These are phyloP conservation scores for Conger conger DNA, from an alignment of 2,113 vertebrate species.

Conservation along the genomic window DNA sequence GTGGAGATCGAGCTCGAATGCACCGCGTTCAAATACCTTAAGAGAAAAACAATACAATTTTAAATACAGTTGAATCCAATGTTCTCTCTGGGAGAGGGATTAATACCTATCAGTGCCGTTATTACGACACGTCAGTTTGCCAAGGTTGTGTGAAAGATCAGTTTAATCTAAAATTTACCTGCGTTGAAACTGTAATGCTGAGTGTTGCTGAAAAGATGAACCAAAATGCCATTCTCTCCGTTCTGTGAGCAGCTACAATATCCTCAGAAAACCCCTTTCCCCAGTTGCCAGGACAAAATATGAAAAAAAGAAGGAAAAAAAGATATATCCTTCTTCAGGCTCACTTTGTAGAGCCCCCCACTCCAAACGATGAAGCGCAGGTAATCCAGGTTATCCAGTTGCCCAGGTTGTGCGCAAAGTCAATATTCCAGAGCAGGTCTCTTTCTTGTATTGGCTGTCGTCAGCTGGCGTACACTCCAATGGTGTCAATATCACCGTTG, in stretches of 20 bases:
- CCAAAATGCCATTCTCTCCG: constrained; percentile 22
- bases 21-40: constrained; percentile 82
- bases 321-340: constrained; percentile 63
- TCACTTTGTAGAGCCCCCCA: constrained; percentile 55
- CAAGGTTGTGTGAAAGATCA: not conserved
- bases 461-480: constrained; percentile 65
- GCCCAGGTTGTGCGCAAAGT: constrained; percentile 61
- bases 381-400: constrained; percentile 69
- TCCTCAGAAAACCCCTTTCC: constrained; percentile 56
- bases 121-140: not conserved
- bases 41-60: constrained; percentile 52
- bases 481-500: constrained; percentile 48
- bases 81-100: not conserved
- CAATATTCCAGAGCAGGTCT: constrained; percentile 71
- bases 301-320: constrained; percentile 32
- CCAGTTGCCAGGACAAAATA: constrained; percentile 51
- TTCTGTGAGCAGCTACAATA: not conserved
- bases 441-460: constrained; percentile 68
- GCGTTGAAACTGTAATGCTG: not conserved
- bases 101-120: not conserved
- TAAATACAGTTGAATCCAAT: not conserved
- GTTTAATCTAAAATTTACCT: constrained; percentile 3
- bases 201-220: not conserved
- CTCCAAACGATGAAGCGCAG: constrained; percentile 52
- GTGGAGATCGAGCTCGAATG: constrained; percentile 93